Conservation (phyloP, 2,797 vertebrate genomes). For the Betta splendens region DNA sequence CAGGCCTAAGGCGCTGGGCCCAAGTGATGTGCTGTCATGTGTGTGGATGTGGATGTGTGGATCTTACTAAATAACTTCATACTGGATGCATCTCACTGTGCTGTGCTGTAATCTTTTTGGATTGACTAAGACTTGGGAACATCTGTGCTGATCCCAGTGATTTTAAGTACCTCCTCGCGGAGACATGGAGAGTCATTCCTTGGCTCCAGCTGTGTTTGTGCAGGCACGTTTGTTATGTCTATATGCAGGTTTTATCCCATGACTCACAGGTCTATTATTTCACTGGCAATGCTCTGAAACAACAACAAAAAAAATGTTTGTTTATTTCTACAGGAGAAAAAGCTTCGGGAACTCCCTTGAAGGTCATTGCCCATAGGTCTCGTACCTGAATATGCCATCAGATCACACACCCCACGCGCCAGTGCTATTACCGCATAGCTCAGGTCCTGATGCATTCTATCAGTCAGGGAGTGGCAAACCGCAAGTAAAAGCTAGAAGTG, state of each 20-base stretch:
- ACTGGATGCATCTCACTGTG: no score
- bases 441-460: constrained; percentile 26
- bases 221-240: constrained; percentile 67
- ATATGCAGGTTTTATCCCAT: constrained; percentile 35
- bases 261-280: constrained; percentile 61
- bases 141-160: constrained; percentile 22
- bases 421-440: constrained; percentile 26
- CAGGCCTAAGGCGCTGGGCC: no score
- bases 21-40: no score
- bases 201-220: constrained; percentile 36
- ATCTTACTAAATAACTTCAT: no score
- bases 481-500: constrained; percentile 17
- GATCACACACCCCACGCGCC: constrained; percentile 32
- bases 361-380: constrained; percentile 38
- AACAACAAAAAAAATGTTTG: constrained; percentile 46
- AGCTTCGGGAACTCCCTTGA: constrained; percentile 47
- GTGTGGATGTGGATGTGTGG: no score
- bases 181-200: constrained; percentile 19
- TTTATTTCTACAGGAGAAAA: constrained; percentile 51
- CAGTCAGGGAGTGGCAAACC: constrained; percentile 24
- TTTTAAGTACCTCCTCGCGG: constrained; percentile 14
- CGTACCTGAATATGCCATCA: constrained; percentile 32
- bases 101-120: no score
- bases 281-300: constrained; percentile 28
- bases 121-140: constrained; percentile 7